Evolutionary conservation across 2,113 vertebrate genomes (phyloP), one percentile per base, ranked within the genome.

Genomic region (Cheilinus undulatus): DNA sequence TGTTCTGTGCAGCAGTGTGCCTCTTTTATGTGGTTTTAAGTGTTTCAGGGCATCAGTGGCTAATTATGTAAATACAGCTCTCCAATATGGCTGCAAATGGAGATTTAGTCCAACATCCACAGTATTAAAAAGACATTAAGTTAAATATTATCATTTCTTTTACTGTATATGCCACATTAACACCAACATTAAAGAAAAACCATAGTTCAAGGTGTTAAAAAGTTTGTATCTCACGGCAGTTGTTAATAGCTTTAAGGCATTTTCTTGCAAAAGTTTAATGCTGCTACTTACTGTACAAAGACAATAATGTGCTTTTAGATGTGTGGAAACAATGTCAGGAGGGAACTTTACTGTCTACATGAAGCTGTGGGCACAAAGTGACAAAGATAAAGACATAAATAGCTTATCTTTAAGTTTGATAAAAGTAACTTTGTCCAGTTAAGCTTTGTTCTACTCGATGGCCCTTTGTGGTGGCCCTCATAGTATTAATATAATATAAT

Each of bases 11-110:
- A 52, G 48, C 56, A 49, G 17, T 23, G 17, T 22, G 57, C 20
- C 56, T 57, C 24, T 45, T 77, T 68, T 52, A 61, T 73, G 36
- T 32, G 43, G 57, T 68, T 70, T 66, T 56, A 14, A 64, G 71
- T 3, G 42, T 46, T 28, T 56, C 58, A 7, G 36, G 43, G 66
- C 69, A 74, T 32, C 64, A 23, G 42, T 19, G n/a, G 69, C 26
- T 71, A 63, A 68, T 75, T 63, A 40, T 74, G 27, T 43, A 27
- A 38, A 24, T 65, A 11, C 11, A 65, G 40, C 28, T 20, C 30
- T 46, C 53, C 10, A 15, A 7, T 22, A 28, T 11, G 30, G 22
- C 46, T 64, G 7, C 66, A 78, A 68, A 46, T 60, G 32, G 56
- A 26, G 56, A 36, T 67, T 61, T 49, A 58, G n/a, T 50, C 22